Percentiles rank a stretch among this genome's conserved stretches.
phyloP scores from a whole-genome alignment of 1,140 invertebrate species.

The Thalassaphorura encarpata region DNA sequence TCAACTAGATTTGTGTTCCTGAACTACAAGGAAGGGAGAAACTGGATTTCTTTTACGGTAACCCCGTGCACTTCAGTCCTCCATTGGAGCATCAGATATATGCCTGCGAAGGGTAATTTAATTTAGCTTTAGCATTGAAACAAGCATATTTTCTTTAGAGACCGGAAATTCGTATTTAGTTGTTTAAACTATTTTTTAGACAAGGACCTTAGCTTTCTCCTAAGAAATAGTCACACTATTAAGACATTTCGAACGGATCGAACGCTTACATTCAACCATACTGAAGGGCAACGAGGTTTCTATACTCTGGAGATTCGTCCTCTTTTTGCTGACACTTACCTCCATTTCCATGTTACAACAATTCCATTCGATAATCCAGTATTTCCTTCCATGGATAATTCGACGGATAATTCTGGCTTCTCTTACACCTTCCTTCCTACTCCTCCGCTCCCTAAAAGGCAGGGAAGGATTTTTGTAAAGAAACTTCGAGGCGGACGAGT shows the following conservation, averaged over 20 bases:
- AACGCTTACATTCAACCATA: conserved; percentile 19
- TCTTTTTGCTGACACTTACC: conserved; percentile 33
- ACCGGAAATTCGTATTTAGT: background rate
- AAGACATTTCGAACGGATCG: conserved; percentile 27
- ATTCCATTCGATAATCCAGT: background rate
- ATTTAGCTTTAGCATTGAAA: too few relatives aligned
- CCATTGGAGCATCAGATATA: conserved; percentile 34
- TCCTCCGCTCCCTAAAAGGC: background rate
- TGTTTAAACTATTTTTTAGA: background rate
- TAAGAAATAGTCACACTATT: background rate
- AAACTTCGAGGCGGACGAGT: conserved; percentile 34
- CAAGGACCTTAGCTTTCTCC: background rate
- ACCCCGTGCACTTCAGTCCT: conserved; percentile 38
- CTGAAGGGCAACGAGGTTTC: conserved; percentile 21
- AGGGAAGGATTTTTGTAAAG: conserved; percentile 18
- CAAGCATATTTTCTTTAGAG: too few relatives aligned
- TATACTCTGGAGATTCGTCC: conserved; percentile 33
- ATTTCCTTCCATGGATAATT: background rate
- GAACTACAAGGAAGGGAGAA: conserved; percentile 33
- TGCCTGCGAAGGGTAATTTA: conserved; percentile 11
- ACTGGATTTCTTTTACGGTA: conserved; percentile 35
- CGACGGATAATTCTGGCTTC: background rate
- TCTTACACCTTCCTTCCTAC: background rate
- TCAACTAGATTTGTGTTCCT: conserved; percentile 34
- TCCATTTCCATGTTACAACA: conserved; percentile 31